A percentile compares a stretch with the other conserved stretches of the same genome.
These are phyloP conservation scores for Oostethus manadensis DNA, from an alignment of 2,113 vertebrate species.

Conservation along the genomic window DNA sequence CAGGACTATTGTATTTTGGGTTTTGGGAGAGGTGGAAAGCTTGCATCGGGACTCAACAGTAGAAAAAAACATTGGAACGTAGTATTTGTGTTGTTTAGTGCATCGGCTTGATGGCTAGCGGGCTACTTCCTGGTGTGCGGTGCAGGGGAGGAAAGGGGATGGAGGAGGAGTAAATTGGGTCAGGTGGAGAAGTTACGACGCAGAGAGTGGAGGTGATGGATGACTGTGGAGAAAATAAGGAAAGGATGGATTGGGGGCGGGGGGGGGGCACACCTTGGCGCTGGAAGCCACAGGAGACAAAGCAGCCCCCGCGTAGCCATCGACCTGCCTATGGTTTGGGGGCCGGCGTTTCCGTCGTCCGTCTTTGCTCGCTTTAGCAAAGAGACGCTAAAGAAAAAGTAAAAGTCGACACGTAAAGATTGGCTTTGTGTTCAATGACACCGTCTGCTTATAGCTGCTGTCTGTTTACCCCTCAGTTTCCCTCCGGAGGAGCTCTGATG, in stretches of 20 bases:
- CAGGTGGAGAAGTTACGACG: slow-evolving; percentile 20
- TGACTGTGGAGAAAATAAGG: slow-evolving; percentile 42
- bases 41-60: no score
- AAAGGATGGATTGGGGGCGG: slow-evolving; percentile 24
- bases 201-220: slow-evolving; percentile 43
- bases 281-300: slow-evolving; percentile 19
- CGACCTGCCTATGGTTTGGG: no score
- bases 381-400: neutral
- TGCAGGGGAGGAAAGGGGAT: neutral
- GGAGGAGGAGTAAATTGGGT: slow-evolving; percentile 12
- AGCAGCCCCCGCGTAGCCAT: slow-evolving; percentile 1
- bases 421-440: neutral
- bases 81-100: no score
- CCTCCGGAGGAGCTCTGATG: neutral
- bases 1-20: no score
- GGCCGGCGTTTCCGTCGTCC: no score
- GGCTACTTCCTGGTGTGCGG: neutral
- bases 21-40: no score
- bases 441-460: neutral
- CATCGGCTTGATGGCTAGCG: no score
- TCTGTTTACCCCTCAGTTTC: neutral
- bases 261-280: slow-evolving; percentile 9
- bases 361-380: no score
- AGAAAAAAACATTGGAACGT: no score
- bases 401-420: neutral